Conservation (phyloP, 1,140 invertebrate genomes). For the Drosophila subobscura region DNA sequence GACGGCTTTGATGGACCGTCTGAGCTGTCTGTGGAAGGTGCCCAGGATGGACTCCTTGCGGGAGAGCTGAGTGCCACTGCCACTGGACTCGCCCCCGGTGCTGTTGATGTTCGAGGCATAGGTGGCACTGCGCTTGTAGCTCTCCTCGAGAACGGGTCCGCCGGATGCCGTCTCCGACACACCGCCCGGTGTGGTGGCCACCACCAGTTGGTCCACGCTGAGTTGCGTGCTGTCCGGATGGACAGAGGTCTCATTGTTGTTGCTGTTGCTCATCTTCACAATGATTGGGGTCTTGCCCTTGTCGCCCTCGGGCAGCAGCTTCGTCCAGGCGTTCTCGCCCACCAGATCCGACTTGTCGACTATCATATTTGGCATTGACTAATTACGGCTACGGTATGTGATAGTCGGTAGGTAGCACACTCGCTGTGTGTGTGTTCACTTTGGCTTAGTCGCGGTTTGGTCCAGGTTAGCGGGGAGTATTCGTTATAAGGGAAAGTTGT, state of each 20-base stretch:
- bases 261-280: constrained; percentile 55
- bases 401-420: constrained; percentile 17
- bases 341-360: constrained; percentile 71
- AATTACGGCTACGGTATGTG: constrained; percentile 49
- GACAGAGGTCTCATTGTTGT: constrained; percentile 26
- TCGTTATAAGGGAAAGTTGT: constrained; percentile 74
- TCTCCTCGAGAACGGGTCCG: constrained; percentile 23
- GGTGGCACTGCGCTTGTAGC: constrained; percentile 65
- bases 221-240: constrained; percentile 45
- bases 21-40: constrained; percentile 85
- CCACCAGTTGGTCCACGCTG: constrained; percentile 54
- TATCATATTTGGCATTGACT: constrained; percentile 80
- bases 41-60: constrained; percentile 84
- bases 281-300: constrained; percentile 56
- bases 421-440: constrained; percentile 33
- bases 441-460: constrained; percentile 49
- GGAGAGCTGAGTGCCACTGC: constrained; percentile 63
- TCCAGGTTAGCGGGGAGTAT: constrained; percentile 18
- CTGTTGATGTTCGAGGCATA: constrained; percentile 69
- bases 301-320: constrained; percentile 68
- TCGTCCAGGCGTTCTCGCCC: constrained; percentile 76
- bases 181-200: constrained; percentile 6
- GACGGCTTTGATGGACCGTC: constrained; percentile 84
- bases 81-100: constrained; percentile 66
- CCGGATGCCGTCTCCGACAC: constrained; percentile 3